phyloP scores from a whole-genome alignment of 1,140 invertebrate species.

The Neuroterus valhalla region DNA sequence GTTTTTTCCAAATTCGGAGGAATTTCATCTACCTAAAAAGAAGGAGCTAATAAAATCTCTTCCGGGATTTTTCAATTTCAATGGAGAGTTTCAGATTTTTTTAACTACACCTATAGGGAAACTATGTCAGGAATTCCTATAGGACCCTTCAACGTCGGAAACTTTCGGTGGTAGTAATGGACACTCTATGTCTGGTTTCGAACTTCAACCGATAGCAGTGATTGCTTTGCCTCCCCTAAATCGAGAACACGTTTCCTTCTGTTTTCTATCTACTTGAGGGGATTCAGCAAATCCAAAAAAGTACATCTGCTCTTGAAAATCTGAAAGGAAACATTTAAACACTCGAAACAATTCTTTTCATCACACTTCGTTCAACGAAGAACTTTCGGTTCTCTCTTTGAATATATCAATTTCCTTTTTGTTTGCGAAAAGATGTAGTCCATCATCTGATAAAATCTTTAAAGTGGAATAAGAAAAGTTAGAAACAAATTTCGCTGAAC shows the following conservation, averaged over 20 bases:
- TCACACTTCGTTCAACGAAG: not conserved
- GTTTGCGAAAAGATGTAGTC: too few relatives aligned
- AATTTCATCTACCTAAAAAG: not conserved
- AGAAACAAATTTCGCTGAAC: too few relatives aligned
- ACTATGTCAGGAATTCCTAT: constrained; percentile 6
- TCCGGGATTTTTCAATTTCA: too few relatives aligned
- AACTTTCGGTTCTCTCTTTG: not conserved
- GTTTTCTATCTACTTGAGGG: not conserved
- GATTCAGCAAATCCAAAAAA: not conserved
- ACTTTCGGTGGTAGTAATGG: constrained; percentile 34
- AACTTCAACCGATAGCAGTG: constrained; percentile 33
- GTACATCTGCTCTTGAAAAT: constrained; percentile 19
- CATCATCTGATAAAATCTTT: too few relatives aligned
- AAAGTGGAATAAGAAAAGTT: too few relatives aligned
- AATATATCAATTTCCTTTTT: not conserved
- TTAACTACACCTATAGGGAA: not conserved
- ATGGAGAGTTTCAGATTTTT: not conserved
- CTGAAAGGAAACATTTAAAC: not conserved
- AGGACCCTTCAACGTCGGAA: constrained; percentile 15
- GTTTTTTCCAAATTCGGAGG: too few relatives aligned
- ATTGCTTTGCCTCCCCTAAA: constrained; percentile 25
- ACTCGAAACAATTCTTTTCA: not conserved
- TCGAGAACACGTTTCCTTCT: not conserved
- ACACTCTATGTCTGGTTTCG: constrained; percentile 33
- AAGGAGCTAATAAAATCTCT: not conserved